Evolutionary conservation across 1,140 invertebrate species (phyloP), one percentile per base, ranked within the genome.

Genomic region (Bombus pyrosoma): DNA sequence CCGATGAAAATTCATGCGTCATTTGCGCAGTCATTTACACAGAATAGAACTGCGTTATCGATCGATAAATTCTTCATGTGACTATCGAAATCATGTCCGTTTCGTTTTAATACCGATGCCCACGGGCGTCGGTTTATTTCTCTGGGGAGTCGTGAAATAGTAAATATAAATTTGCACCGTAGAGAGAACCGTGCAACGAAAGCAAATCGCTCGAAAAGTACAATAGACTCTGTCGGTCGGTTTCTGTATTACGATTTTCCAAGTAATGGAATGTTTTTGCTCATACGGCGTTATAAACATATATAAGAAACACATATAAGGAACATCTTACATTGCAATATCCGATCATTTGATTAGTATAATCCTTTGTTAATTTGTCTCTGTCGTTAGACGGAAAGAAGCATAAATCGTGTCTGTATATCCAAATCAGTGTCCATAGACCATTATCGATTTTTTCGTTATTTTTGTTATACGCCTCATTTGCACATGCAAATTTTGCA

Each of bases 21-120:
- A 5, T 25, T 81, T 47, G 72, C 39, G 66, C 57, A 10, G 32
- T 89, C 66, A 93, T 92, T 93, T 92, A 87, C 91, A 92, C 86
- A 89, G 84, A 92, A 93, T 92, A 47, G 68, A 84, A 62, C 25
- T 39, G 43, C 57, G 86, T 90, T 85, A 1, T 10, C 12, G 5
- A 25, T 79, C 47, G 34, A 34, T 32, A 57, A 68, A 62, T 59
- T 34, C 28, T 43, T 34, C 6, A 59, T 59, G 47, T 34, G n/a
- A 12, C 69, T 32, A 72, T 68, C 59, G 57, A 37, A 18, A 25
- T 43, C 28, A 2, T 22, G 59, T 64, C 47, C 53, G 41, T 25
- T 37, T 47, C 22, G 47, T n/a, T 62, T 82, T 73, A 75, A 74
- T 34, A 32, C 10, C 32, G 8, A 15, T 13, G 22, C 3, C 68